phyloP scores from a whole-genome alignment of 2,888 invertebrate species.

The Craniophora ligustri region DNA sequence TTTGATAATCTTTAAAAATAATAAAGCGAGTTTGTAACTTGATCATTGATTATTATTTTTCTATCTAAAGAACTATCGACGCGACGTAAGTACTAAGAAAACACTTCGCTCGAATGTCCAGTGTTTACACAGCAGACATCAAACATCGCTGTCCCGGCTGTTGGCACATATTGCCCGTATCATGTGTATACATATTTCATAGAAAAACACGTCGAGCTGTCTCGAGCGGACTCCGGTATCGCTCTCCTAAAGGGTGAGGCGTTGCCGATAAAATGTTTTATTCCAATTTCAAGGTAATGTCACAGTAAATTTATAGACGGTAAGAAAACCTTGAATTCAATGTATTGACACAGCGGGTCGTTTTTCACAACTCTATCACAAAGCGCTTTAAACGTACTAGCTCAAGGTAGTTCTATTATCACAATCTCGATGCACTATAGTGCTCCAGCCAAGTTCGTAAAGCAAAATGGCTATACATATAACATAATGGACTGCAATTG shows the following conservation, averaged over 20 bases:
- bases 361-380: too few species aligned
- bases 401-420: too few species aligned
- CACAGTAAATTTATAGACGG: not conserved
- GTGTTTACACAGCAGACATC: slow-evolving; percentile 8
- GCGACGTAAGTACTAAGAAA: slow-evolving; percentile 24
- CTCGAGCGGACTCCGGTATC: too few species aligned
- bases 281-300: slow-evolving; percentile 2
- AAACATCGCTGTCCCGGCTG: not conserved
- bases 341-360: too few species aligned
- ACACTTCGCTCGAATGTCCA: slow-evolving; percentile 5
- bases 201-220: slow-evolving; percentile 26
- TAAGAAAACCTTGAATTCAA: too few species aligned
- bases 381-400: too few species aligned
- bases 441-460: too few species aligned
- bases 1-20: too few species aligned
- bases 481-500: too few species aligned
- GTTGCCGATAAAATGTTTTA: slow-evolving; percentile 25
- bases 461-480: too few species aligned
- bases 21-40: slow-evolving; percentile 1
- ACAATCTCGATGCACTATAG: too few species aligned
- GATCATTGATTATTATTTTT: slow-evolving; percentile 10
- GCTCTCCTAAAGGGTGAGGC: too few species aligned
- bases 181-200: slow-evolving; percentile 43
- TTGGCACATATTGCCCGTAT: slow-evolving; percentile 13
- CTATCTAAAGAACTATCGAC: slow-evolving; percentile 1